Conservation (phyloP, 2,113 vertebrate species). For the Psephotus haematonotus region DNA sequence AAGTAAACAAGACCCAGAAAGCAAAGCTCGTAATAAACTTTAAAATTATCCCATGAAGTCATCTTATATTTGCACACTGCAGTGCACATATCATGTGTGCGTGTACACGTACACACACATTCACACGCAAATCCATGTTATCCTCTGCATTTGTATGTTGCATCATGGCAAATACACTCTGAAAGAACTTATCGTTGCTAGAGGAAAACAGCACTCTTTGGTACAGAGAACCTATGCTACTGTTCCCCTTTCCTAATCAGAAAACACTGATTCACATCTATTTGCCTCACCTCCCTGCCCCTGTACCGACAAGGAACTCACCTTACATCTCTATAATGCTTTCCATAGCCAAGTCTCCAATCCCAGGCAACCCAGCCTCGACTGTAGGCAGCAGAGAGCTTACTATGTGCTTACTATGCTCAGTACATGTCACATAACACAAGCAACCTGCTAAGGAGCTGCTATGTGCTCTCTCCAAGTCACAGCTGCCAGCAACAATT, state of each 20-base stretch:
- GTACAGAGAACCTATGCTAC: background rate
- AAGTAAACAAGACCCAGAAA: background rate
- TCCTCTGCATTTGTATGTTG: background rate
- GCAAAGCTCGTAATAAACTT: background rate
- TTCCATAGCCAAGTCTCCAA: background rate
- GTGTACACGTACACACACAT: background rate
- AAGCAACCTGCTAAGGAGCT: constrained; percentile 72
- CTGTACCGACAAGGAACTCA: background rate
- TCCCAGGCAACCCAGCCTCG: background rate
- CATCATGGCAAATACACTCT: background rate
- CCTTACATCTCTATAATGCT: background rate
- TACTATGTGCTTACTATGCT: constrained; percentile 34
- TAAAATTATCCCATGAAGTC: background rate
- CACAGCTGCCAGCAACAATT: constrained; percentile 75
- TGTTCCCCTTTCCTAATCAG: background rate
- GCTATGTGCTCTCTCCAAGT: constrained; percentile 44
- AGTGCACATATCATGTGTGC: background rate
- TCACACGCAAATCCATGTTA: background rate
- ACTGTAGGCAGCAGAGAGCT: background rate
- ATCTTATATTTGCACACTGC: background rate
- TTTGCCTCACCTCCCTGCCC: constrained; percentile 10
- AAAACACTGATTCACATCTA: background rate
- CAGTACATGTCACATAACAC: constrained; percentile 53
- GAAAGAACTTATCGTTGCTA: background rate
- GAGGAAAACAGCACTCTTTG: background rate